Base-by-base conservation (phyloP, 2,888 invertebrate genomes). In the Tetheella fluctuosa region DNA sequence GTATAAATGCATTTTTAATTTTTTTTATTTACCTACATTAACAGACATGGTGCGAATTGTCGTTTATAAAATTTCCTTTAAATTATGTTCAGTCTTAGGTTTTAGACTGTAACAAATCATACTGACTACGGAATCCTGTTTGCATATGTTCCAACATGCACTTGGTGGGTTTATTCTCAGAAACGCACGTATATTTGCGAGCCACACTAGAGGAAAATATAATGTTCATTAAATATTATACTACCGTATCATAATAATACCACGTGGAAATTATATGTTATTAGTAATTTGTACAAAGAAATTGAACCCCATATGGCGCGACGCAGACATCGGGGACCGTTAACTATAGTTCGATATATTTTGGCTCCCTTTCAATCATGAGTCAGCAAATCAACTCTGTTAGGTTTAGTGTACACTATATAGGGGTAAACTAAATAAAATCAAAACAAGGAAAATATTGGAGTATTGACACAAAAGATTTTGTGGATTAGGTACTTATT, bases 301-400 rank as follows among this genome's bases (percentile, higher is more conserved):
- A 70, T 75, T 68, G 64, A 69, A 71, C 73, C 76, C 84, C 85
- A 86, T 83, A 86, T 86, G 86, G 81, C 69, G 73, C 64, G 86
- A 81, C 69, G 73, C 64, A 62, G 71, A 73, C 69, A 72, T 75
- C 67, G 66, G 34, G 60, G 64, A 76, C 79, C 80, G 81, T 77
- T 85, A 81, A 88, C 88, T 86, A 89, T 85, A 82, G 84, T 85
- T 82, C 80, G 73, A 80, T 81, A 77, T 70, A 67, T 67, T 66
- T 65, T 65, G 64, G 65, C 82, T 78, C 86, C 84, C 80, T 70
- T 70, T 66, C 64, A 62, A 67, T 65, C 66, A 69, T 91, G 91
- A 91, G 72, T 85, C 85, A 81, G 87, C 90, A 61, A 52, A 65
- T 74, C 68, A 73, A 60, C 65, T 58, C 71, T 77, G 74, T 73